Evolutionary conservation across 2,888 invertebrate species (phyloP), one percentile per base, ranked within the genome.

Genomic region (Schizotus pectinicornis): DNA sequence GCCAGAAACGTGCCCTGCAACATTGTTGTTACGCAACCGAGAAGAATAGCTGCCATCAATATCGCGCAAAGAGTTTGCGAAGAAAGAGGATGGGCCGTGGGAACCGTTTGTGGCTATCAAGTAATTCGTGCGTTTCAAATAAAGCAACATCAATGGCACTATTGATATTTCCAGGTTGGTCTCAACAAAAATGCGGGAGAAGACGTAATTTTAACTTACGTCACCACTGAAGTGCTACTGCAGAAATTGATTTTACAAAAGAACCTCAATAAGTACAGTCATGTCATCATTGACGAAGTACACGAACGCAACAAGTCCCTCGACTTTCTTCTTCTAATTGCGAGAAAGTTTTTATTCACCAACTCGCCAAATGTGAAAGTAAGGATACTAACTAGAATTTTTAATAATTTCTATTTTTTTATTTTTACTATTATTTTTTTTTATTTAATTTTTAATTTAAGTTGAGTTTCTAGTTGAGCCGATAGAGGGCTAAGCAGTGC

Each of bases 231-330:
- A 54, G 89, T 95, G 1, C 81, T 96, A 35, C 82, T 97, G 7
- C 91, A 95, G 74, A 91, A 89, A 77, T 77, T 85, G 73, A 88
- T 96, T 32, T 74, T 74, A 12, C 73, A 82, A 0, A 92, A 91
- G 75, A 86, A 85, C 14, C 83, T 97, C 80, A 84, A 86, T 39
- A 84, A 88, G 57, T 97, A 84, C 72, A 94, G 95, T 0, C 98
- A 98, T 74, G 86, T 98, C 35, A 88, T 97, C 58, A 81, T 98
- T 6, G 97, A 97, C 75, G 97, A 98, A 81, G 92, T 97, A 0
- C 95, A 98, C 71, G 98, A 98, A 78, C 83, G 98, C 35, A 92
- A 92, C 67, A 89, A 93, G 74, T 92, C 96, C 22, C 92, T 95
- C 85, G 98, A 98, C 74, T 95, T 98, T 74, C 80, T 94, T 1